These are phyloP conservation scores for Tridacna crocea DNA, from an alignment of 2,888 invertebrate genomes.

Conservation along the genomic window DNA sequence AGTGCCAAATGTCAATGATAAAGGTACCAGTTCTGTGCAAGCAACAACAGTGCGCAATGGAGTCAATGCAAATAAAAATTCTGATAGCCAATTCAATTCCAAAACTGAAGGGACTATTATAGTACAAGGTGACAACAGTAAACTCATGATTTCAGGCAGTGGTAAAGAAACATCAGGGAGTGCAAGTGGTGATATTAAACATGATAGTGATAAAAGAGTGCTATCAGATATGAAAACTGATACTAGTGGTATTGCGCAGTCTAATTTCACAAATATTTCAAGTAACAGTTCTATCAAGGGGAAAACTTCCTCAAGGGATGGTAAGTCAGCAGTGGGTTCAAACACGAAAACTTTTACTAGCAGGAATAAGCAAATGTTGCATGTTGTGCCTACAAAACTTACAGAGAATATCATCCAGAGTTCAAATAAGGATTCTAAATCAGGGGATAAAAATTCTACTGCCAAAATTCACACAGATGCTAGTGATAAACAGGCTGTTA, in stretches of 20 bases:
- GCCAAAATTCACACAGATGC: slow-evolving; percentile 5
- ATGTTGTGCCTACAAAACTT: slow-evolving; percentile 67
- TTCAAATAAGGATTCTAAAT: slow-evolving; percentile 42
- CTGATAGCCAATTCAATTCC: slow-evolving; percentile 20
- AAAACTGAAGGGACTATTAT: slow-evolving; percentile 40
- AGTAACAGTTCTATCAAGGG: not conserved
- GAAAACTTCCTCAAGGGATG: not conserved
- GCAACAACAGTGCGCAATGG: slow-evolving; percentile 53
- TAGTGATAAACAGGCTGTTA: not conserved
- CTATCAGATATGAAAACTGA: not conserved
- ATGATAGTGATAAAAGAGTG: not conserved
- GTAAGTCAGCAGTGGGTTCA: not conserved
- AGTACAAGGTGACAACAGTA: slow-evolving; percentile 34
- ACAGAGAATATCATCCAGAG: slow-evolving; percentile 59
- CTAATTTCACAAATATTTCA: not conserved
- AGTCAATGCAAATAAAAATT: slow-evolving; percentile 40
- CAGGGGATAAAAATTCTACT: slow-evolving; percentile 12
- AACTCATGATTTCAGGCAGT: slow-evolving; percentile 1
- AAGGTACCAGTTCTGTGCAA: slow-evolving; percentile 40
- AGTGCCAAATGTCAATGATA: slow-evolving; percentile 49
- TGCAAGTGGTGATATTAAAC: slow-evolving; percentile 23
- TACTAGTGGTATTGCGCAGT: slow-evolving; percentile 13
- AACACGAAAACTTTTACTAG: not conserved
- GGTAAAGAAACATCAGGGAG: not conserved
- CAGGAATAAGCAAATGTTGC: slow-evolving; percentile 31